Conservation (phyloP, 1,140 invertebrate species). For the Drosophila erecta region DNA sequence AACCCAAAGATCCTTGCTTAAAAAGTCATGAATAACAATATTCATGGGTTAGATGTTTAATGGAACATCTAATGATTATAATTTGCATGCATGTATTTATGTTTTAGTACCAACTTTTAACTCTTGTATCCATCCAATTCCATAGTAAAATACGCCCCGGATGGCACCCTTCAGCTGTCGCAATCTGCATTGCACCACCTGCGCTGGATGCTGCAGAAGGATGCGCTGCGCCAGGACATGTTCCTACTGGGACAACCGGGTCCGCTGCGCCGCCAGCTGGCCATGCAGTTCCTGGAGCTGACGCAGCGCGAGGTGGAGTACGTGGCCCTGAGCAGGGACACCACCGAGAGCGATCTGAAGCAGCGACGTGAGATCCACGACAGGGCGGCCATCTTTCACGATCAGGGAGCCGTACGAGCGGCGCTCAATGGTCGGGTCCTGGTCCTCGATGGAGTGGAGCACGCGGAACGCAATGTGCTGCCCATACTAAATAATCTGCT, state of each 20-base stretch:
- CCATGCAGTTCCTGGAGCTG: conserved; percentile 94
- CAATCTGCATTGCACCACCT: conserved; percentile 93
- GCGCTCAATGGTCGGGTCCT: conserved; percentile 95
- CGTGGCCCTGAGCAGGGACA: conserved; percentile 96
- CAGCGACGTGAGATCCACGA: conserved; percentile 95
- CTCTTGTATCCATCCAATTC: neutral
- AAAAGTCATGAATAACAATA: too few species aligned
- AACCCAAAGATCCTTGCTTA: too few species aligned
- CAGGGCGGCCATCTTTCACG: conserved; percentile 95
- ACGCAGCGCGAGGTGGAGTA: conserved; percentile 96
- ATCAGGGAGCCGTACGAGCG: conserved; percentile 97
- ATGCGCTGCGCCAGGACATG: conserved; percentile 96
- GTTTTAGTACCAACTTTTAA: too few species aligned
- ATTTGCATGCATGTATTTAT: too few species aligned
- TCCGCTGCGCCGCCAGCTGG: conserved; percentile 89
- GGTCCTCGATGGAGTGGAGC: conserved; percentile 98
- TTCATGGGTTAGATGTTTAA: too few species aligned
- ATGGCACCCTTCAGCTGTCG: conserved; percentile 85
- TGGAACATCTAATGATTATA: too few species aligned
- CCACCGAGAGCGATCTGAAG: conserved; percentile 98
- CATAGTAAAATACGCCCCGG: conserved; percentile 85
- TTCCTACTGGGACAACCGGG: conserved; percentile 97
- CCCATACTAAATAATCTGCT: conserved; percentile 99
- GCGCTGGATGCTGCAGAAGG: conserved; percentile 98
- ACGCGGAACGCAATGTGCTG: conserved; percentile 98